Conservation (phyloP, 2,888 invertebrate genomes). For the Drosophila parthenogenetica region DNA sequence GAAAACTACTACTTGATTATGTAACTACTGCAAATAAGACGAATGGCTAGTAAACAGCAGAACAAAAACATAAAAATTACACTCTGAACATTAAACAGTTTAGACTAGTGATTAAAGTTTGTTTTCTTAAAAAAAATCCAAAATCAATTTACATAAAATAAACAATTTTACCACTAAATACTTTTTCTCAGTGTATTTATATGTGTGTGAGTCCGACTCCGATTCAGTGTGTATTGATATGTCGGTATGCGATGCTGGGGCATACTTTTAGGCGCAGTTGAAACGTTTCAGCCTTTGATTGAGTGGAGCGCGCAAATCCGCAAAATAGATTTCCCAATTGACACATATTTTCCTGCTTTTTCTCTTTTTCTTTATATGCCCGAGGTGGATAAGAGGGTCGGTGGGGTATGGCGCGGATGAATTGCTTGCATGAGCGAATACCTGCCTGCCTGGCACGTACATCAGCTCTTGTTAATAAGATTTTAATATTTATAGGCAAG, state of each 20-base stretch:
- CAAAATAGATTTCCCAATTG: slow-evolving; percentile 81
- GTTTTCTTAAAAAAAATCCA: too few relatives aligned
- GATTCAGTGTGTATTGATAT: slow-evolving; percentile 54
- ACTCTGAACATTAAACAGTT: too few relatives aligned
- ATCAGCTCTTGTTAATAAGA: slow-evolving; percentile 56
- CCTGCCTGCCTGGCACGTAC: slow-evolving; percentile 33
- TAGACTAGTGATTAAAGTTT: too few relatives aligned
- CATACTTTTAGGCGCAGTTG: slow-evolving; percentile 73
- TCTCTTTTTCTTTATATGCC: background rate
- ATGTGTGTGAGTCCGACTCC: slow-evolving; percentile 26
- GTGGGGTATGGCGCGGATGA: background rate
- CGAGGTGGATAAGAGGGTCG: background rate
- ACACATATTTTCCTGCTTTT: slow-evolving; percentile 69
- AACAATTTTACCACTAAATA: too few relatives aligned
- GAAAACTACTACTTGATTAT: too few relatives aligned
- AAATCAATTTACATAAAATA: too few relatives aligned
- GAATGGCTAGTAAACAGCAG: too few relatives aligned
- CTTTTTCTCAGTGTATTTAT: background rate
- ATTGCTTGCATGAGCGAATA: slow-evolving; percentile 46
- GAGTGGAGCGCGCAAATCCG: slow-evolving; percentile 78
- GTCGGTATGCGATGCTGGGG: slow-evolving; percentile 21
- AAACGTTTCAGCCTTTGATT: slow-evolving; percentile 67
- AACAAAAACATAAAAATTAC: too few relatives aligned
- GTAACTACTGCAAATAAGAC: too few relatives aligned
- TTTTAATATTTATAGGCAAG: slow-evolving; percentile 72